These are phyloP conservation scores for Calonectris borealis DNA, from an alignment of 2,113 vertebrate genomes.

Conservation along the genomic window DNA sequence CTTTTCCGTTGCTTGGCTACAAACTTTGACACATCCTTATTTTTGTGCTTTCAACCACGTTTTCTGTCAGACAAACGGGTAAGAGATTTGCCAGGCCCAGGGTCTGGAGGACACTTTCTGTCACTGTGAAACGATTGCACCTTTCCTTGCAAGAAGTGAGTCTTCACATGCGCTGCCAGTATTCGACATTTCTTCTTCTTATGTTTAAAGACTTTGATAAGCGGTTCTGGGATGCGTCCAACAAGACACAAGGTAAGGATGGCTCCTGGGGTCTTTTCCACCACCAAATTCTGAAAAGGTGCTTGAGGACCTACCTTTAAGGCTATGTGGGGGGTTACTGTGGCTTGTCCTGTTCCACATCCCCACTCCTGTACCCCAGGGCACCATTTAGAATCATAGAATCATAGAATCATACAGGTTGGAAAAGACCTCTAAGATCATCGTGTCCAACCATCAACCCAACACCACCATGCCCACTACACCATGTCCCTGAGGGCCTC, in stretches of 20 bases:
- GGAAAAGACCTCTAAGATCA: too few relatives aligned
- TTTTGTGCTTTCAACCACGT: background rate
- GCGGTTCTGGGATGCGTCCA: background rate
- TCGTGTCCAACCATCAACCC: too few relatives aligned
- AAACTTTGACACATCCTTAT: background rate
- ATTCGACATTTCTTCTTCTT: background rate
- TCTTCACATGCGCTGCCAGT: background rate
- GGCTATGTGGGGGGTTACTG: rapidly evolving
- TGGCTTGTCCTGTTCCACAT: background rate
- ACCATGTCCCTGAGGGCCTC: too few relatives aligned
- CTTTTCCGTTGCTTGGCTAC: background rate
- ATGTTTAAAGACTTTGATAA: background rate
- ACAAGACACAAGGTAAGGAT: background rate
- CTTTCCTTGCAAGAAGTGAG: background rate
- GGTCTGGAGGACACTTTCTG: background rate
- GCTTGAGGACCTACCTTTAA: background rate
- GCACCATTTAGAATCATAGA: too few relatives aligned
- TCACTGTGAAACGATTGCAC: background rate
- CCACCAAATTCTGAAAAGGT: background rate
- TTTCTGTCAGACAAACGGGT: background rate
- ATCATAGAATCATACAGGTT: too few relatives aligned
- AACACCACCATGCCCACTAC: too few relatives aligned
- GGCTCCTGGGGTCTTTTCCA: background rate
- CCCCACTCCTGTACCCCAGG: background rate
- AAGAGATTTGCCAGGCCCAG: background rate